Conservation (phyloP, 2,113 vertebrate genomes). For the Cisticola juncidis region DNA sequence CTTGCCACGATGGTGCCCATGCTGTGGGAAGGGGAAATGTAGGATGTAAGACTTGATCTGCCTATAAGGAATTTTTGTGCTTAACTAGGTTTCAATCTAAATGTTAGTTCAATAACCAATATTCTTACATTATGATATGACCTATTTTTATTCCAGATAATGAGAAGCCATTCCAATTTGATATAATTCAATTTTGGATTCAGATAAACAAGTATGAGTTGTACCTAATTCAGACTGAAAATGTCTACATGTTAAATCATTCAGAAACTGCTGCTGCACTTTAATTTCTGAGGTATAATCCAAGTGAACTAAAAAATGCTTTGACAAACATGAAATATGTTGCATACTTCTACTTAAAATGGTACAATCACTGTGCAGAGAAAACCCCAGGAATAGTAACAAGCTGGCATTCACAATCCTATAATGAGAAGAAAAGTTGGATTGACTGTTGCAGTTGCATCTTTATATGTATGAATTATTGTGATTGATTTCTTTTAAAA, state of each 20-base stretch:
- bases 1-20: not conserved
- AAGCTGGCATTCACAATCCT: conserved; percentile 5
- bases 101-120: not conserved
- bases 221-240: not conserved
- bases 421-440: conserved; percentile 8
- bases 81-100: not conserved
- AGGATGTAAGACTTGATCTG: not conserved
- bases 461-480: conserved; percentile 26
- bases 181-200: not conserved
- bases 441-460: not conserved
- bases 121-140: not conserved
- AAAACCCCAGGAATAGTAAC: conserved; percentile 39
- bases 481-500: conserved; percentile 20
- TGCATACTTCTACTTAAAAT: conserved; percentile 13
- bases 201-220: not conserved
- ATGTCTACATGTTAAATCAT: conserved; percentile 3
- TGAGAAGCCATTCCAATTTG: not conserved
- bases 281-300: conserved; percentile 38
- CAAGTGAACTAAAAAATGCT: conserved; percentile 33
- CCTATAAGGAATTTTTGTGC: not conserved
- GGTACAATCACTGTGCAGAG: not conserved
- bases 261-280: conserved; percentile 8
- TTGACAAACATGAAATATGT: conserved; percentile 45
- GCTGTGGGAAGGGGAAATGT: not conserved
- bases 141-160: not conserved